phyloP scores from a whole-genome alignment of 2,888 invertebrate genomes.

The Aricia artaxerxes region DNA sequence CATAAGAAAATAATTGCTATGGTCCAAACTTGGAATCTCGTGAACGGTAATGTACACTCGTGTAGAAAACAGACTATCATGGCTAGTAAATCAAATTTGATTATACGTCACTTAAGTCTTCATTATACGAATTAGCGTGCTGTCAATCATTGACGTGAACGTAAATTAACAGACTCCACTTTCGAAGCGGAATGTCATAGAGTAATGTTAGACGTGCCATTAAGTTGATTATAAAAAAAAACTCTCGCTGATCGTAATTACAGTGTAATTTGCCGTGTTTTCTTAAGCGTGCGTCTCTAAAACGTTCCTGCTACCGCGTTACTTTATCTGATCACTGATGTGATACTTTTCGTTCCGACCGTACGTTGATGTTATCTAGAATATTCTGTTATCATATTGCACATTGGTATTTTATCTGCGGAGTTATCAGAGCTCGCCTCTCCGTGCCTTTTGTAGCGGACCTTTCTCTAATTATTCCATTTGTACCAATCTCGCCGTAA shows the following conservation, averaged over 20 bases:
- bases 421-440: conserved; percentile 52
- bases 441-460: conserved; percentile 51
- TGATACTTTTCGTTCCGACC: conserved; percentile 5
- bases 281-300: conserved; percentile 32
- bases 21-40: not conserved
- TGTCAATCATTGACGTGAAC: conserved; percentile 58
- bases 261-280: conserved; percentile 41
- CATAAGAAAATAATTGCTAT: conserved; percentile 18
- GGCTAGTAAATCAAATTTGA: conserved; percentile 29
- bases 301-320: conserved; percentile 27
- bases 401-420: conserved; percentile 54
- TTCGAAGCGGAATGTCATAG: conserved; percentile 70
- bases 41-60: conserved; percentile 5
- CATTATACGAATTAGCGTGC: conserved; percentile 49
- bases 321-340: conserved; percentile 19
- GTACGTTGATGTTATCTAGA: conserved; percentile 24
- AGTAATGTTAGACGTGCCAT: conserved; percentile 64
- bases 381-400: conserved; percentile 52
- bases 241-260: conserved; percentile 69
- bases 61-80: not conserved
- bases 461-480: conserved; percentile 54
- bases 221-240: conserved; percentile 60
- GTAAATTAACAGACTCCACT: conserved; percentile 63
- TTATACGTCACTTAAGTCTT: conserved; percentile 39
- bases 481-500: conserved; percentile 56